These are phyloP conservation scores for Falco naumanni DNA, from an alignment of 2,797 vertebrate species.

Conservation along the genomic window DNA sequence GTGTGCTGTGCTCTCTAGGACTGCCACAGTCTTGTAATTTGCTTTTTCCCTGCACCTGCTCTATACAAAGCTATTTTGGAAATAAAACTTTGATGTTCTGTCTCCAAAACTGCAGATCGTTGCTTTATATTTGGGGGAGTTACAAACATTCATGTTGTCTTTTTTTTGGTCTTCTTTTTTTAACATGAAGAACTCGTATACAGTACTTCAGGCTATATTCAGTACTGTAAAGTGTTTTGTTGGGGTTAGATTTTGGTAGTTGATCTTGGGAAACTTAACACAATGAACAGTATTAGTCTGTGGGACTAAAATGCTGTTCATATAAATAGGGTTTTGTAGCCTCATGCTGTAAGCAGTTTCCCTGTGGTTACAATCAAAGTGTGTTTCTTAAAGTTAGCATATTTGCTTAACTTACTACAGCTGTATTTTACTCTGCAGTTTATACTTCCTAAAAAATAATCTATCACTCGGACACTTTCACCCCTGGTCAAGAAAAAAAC, in stretches of 20 bases:
- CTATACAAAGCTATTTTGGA: neutral
- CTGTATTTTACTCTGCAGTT: neutral
- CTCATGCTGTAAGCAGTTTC: neutral
- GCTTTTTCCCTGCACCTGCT: neutral
- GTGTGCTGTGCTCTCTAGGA: neutral
- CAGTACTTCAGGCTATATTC: neutral
- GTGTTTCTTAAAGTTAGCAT: neutral
- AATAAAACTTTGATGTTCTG: neutral
- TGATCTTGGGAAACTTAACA: neutral
- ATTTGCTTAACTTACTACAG: neutral
- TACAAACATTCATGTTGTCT: neutral
- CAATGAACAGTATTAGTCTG: neutral
- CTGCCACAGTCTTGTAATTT: neutral
- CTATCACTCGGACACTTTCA: neutral
- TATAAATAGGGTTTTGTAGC: neutral
- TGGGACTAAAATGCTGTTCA: neutral
- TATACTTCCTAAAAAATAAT: neutral
- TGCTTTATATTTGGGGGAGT: neutral
- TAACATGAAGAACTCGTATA: neutral
- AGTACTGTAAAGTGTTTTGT: neutral
- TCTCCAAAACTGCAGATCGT: neutral
- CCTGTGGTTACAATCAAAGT: neutral
- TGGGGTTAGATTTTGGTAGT: neutral
- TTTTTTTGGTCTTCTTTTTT: neutral
- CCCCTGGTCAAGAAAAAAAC: neutral